Conservation (phyloP, 2,113 vertebrate species). For the Misgurnus anguillicaudatus region DNA sequence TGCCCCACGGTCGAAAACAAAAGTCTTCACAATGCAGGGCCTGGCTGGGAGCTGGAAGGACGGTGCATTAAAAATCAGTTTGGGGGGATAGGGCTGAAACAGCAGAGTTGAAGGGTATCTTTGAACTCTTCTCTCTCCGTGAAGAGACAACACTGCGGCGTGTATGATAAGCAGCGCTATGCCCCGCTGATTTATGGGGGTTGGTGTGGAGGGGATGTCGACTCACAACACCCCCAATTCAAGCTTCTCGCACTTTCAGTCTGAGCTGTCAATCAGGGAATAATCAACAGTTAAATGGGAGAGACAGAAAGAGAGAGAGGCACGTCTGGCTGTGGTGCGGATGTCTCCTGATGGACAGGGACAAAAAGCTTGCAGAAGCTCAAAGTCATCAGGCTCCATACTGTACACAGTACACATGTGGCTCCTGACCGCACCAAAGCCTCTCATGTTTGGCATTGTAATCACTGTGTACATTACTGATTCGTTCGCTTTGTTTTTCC, state of each 20-base stretch:
- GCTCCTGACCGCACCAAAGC: slow-evolving; percentile 30
- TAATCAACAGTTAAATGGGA: slow-evolving; percentile 40
- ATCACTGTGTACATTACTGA: slow-evolving; percentile 46
- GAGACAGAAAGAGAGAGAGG: slow-evolving; percentile 6
- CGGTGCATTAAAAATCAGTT: slow-evolving; percentile 44
- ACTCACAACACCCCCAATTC: slow-evolving; percentile 10
- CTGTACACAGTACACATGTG: slow-evolving; percentile 42
- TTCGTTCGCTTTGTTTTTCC: slow-evolving; percentile 19
- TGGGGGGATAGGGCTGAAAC: slow-evolving; percentile 30
- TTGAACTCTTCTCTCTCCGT: slow-evolving; percentile 39
- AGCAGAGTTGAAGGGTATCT: slow-evolving; percentile 37
- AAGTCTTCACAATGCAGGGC: slow-evolving; percentile 39
- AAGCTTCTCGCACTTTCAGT: slow-evolving; percentile 17
- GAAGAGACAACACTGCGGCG: slow-evolving; percentile 25
- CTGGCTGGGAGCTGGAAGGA: slow-evolving; percentile 26
- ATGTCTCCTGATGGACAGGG: slow-evolving; percentile 9
- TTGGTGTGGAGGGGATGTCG: slow-evolving; percentile 26
- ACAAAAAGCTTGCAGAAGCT: slow-evolving; percentile 17
- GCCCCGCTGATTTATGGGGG: slow-evolving; percentile 35
- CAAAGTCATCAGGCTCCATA: slow-evolving; percentile 12
- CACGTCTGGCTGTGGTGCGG: not conserved
- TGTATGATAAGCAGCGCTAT: slow-evolving; percentile 49
- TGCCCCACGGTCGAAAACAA: slow-evolving; percentile 19
- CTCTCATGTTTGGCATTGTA: slow-evolving; percentile 39
- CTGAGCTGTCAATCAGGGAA: slow-evolving; percentile 48